phyloP scores from a whole-genome alignment of 2,113 vertebrate species.

The Cyanoliseus patagonus region DNA sequence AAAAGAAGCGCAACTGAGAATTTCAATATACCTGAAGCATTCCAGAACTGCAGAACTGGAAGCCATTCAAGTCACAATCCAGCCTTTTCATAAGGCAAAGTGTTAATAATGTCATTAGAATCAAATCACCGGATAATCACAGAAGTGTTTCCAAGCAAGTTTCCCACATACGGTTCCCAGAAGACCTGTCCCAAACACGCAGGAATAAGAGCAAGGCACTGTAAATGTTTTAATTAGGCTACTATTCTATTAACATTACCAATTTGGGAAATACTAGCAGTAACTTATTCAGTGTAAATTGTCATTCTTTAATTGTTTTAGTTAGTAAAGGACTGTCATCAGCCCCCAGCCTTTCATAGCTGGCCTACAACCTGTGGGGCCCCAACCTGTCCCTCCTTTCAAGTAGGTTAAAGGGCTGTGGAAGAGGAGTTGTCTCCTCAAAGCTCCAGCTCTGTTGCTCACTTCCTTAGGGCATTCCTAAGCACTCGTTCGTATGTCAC shows the following conservation, averaged over 20 bases:
- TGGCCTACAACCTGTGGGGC: background rate
- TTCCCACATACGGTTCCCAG: background rate
- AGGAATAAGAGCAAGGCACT: background rate
- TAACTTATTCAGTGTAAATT: background rate
- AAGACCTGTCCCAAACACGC: constrained; percentile 1
- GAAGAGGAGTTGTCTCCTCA: background rate
- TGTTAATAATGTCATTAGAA: constrained; percentile 13
- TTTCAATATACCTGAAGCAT: background rate
- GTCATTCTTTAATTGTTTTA: background rate
- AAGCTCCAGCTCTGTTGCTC: background rate
- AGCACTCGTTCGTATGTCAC: background rate
- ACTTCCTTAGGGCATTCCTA: background rate
- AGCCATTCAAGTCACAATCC: background rate
- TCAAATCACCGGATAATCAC: background rate
- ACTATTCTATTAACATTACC: background rate
- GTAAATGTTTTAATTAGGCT: constrained; percentile 37
- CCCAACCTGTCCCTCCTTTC: background rate
- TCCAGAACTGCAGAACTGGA: background rate
- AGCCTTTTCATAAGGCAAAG: background rate
- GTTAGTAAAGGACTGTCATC: background rate
- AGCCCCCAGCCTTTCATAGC: background rate
- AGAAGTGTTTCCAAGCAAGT: background rate
- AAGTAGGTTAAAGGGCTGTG: background rate
- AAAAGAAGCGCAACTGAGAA: background rate
- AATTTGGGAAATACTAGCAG: background rate